Conservation (phyloP, 1,140 invertebrate genomes). For the Ostrea denselamellosa region DNA sequence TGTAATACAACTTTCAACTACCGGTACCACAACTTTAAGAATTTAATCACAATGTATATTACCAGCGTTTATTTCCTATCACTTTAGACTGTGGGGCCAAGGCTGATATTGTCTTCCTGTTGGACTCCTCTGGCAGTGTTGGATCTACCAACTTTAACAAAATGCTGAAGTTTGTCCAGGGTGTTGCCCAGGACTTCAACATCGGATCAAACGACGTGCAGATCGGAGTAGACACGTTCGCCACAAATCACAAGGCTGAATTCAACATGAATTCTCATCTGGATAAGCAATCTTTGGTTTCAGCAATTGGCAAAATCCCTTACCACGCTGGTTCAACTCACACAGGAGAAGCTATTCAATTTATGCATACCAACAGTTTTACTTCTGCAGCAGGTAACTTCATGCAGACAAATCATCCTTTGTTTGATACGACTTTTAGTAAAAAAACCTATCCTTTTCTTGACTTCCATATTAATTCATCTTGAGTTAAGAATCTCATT, state of each 20-base stretch:
- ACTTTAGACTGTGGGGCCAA: constrained; percentile 66
- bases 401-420: not conserved
- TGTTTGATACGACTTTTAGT: not conserved
- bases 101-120: constrained; percentile 69
- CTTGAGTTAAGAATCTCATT: not conserved
- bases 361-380: constrained; percentile 48
- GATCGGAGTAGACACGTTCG: constrained; percentile 69
- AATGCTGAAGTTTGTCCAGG: constrained; percentile 64
- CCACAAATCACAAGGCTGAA: constrained; percentile 57
- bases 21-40: not conserved
- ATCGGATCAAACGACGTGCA: constrained; percentile 65
- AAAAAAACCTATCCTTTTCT: not conserved
- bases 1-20: not conserved
- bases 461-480: not conserved
- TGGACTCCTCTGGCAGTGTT: constrained; percentile 69
- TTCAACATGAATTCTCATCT: constrained; percentile 63
- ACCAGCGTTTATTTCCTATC: not conserved
- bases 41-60: not conserved
- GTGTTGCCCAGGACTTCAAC: constrained; percentile 61
- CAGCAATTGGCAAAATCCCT: constrained; percentile 58
- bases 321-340: constrained; percentile 61
- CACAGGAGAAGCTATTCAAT: constrained; percentile 58
- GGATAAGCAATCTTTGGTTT: constrained; percentile 55
- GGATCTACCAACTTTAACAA: constrained; percentile 66
- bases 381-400: constrained; percentile 50